Evolutionary conservation across 2,888 invertebrate genomes (phyloP).

Genomic region (Mimachlamys varia): DNA sequence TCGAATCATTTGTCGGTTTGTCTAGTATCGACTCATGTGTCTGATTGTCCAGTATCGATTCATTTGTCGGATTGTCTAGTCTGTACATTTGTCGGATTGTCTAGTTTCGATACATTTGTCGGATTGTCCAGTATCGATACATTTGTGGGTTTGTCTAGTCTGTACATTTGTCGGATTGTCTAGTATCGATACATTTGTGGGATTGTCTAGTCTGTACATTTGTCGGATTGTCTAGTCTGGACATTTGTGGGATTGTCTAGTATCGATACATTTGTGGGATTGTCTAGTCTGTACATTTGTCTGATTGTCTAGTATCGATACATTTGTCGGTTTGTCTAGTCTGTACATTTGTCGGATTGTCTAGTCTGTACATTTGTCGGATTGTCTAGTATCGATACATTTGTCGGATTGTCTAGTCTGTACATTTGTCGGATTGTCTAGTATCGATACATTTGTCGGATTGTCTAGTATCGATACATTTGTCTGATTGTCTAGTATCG

Average conservation of each 20-base stretch:
- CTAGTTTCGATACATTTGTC: not conserved
- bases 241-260: not conserved
- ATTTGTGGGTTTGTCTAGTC: not conserved
- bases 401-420: not conserved
- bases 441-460: too few relatives aligned
- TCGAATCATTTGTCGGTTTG: not conserved
- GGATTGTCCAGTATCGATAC: not conserved
- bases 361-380: not conserved
- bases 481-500: too few relatives aligned
- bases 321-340: not conserved
- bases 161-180: not conserved
- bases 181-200: not conserved
- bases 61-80: not conserved
- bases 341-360: not conserved
- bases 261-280: not conserved
- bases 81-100: not conserved
- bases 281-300: not conserved
- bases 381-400: not conserved
- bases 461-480: too few relatives aligned
- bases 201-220: not conserved
- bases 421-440: not conserved
- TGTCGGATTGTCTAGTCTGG: not conserved
- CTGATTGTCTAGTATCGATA: not conserved
- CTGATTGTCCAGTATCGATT: not conserved
- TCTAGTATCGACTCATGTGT: not conserved